Evolutionary conservation across 2,113 vertebrate genomes (phyloP).

Genomic region (Microcebus ravelobensis): DNA sequence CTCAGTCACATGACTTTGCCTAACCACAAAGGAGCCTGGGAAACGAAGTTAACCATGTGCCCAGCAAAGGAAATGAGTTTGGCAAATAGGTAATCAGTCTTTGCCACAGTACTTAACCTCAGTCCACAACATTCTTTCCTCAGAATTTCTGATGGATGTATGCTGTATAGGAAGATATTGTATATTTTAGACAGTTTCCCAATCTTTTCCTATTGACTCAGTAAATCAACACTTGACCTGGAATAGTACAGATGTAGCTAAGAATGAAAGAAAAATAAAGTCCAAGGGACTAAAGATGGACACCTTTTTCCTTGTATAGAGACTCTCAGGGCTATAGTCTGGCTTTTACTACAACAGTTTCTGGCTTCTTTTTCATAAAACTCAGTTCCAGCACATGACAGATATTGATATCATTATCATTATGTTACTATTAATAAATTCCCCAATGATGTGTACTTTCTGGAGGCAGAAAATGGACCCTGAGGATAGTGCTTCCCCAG

Average conservation of each 20-base stretch:
- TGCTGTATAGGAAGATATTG: neutral
- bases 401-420: neutral
- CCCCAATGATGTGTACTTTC: neutral
- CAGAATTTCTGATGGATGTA: neutral
- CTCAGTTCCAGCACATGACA: neutral
- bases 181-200: conserved; percentile 21
- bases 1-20: conserved; percentile 13
- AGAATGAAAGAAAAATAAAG: conserved; percentile 31
- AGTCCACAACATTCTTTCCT: neutral
- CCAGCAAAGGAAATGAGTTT: neutral
- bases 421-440: neutral
- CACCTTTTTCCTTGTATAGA: neutral
- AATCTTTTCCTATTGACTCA: conserved; percentile 1
- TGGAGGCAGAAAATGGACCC: neutral
- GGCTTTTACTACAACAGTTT: conserved; percentile 14
- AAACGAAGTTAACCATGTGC: neutral
- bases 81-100: neutral
- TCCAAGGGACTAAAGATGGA: neutral
- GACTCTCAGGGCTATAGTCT: neutral
- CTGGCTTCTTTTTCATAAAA: neutral
- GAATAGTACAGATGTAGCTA: conserved; percentile 31
- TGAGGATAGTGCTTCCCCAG: neutral
- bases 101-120: neutral
- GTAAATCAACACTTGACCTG: conserved; percentile 53
- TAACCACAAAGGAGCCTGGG: neutral